Percentiles rank a stretch among this genome's conserved stretches.
Evolutionary conservation across 2,888 invertebrate species (phyloP).

Genomic region (Drosophila nr. medialis): DNA sequence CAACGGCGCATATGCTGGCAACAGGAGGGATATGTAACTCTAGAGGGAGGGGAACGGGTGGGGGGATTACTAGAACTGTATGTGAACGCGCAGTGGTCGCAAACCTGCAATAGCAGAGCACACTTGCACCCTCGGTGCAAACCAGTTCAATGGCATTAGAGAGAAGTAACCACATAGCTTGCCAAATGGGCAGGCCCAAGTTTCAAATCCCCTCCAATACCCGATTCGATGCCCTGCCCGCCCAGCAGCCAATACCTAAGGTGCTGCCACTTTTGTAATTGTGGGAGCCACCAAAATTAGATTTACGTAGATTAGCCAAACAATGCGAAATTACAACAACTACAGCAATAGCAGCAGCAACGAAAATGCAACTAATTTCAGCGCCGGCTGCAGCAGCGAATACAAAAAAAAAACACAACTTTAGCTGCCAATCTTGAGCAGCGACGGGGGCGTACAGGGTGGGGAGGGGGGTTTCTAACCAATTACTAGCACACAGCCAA

Average conservation of each 20-base stretch:
- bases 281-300: conserved; percentile 75
- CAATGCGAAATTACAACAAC: conserved; percentile 74
- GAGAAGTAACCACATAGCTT: conserved; percentile 75
- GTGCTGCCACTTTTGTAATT: conserved; percentile 61
- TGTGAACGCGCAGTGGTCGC: conserved; percentile 30
- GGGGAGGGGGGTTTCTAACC: conserved; percentile 3
- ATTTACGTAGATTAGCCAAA: conserved; percentile 78
- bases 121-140: conserved; percentile 74
- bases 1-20: conserved; percentile 46
- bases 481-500: conserved; percentile 34
- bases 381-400: conserved; percentile 40
- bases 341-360: conserved; percentile 22
- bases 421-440: conserved; percentile 48
- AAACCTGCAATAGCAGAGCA: conserved; percentile 54
- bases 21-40: not conserved
- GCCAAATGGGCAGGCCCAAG: conserved; percentile 74
- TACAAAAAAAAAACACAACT: not conserved
- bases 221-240: not conserved
- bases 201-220: conserved; percentile 4
- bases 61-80: conserved; percentile 11
- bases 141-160: conserved; percentile 77
- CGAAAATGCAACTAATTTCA: conserved; percentile 54
- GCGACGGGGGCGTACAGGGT: not conserved
- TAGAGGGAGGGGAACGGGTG: not conserved
- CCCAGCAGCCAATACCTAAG: conserved; percentile 4